Evolutionary conservation across 2,797 vertebrate species (phyloP), one percentile per base, ranked within the genome.

Genomic region (Rhodeus uyekii): DNA sequence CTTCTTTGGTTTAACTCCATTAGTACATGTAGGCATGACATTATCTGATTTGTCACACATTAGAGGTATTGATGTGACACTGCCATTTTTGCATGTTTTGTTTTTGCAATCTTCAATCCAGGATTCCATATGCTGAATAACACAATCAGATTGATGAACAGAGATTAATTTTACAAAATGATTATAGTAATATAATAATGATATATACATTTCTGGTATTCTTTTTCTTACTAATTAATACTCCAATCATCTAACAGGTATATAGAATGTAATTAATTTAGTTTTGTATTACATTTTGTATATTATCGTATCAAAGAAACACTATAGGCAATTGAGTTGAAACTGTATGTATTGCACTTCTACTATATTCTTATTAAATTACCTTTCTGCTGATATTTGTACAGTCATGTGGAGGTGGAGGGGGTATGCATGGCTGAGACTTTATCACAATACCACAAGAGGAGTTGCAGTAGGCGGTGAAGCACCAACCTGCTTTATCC

Each of bases 101-200:
- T 76, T 93, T 3, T 82, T 89, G 82, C 97, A 98, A 13, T 92
- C 92, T 42, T 89, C 80, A 75, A 86, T 69, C 95, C 95, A 96
- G 2, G 67, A 89, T 34, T 98, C 94, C 6, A 94, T 95, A 83
- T 94, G 0, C 93, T 94, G 68, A 2, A 80, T 27, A 1, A 82
- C 13, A 18, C n/a, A 48, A 86, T 9, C 10, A 83, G 79, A 12
- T 68, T 29, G 0, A 68, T n/a, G 1, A 78, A 36, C 1, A 53
- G 8, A 58, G 13, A 58, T 16, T 13, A 58, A 13, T 68, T 4
- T 32, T 3, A 34, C n/a, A 55, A 27, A 58, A 58, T 0, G 14
- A 6, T 67, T 67, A 8, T 77, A 13, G 36, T 65, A n/a, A n/a
- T n/a, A n/a, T 13, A 24, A n/a, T n/a, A n/a, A n/a, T n/a, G n/a